Evolutionary conservation across 2,113 vertebrate species (phyloP).

Genomic region (Sylvia atricapilla): DNA sequence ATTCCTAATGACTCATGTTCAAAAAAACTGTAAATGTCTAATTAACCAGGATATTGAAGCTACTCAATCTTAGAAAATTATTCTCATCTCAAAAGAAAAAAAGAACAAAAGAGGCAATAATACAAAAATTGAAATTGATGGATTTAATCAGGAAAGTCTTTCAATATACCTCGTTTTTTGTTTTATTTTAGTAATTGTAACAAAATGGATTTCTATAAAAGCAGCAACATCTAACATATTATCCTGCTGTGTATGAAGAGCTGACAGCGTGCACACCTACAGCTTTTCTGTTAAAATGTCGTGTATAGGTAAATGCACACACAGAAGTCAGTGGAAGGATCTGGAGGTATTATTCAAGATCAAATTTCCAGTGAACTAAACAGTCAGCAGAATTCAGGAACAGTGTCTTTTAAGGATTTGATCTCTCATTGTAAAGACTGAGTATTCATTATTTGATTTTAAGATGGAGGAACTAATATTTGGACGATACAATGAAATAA

Average conservation of each 20-base stretch:
- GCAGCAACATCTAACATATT: not conserved
- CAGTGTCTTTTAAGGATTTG: not conserved
- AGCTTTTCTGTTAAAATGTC: not conserved
- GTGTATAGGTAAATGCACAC: not conserved
- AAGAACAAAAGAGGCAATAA: not conserved
- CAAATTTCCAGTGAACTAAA: not conserved
- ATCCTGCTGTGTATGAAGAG: not conserved
- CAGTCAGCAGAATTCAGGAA: not conserved
- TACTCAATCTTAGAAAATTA: not conserved
- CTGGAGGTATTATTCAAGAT: not conserved
- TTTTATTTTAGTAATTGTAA: not conserved
- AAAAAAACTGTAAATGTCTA: not conserved
- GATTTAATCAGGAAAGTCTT: not conserved
- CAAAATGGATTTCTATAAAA: not conserved
- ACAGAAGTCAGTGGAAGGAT: not conserved
- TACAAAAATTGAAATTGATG: not conserved
- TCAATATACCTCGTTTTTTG: not conserved
- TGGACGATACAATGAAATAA: not conserved
- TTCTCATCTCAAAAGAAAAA: not conserved
- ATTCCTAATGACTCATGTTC: slow-evolving; percentile 19
- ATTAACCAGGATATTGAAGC: slow-evolving; percentile 6
- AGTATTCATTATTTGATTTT: not conserved
- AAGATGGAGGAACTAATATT: not conserved
- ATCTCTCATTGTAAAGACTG: not conserved
- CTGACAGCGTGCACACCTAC: not conserved